Conservation (phyloP, 1,140 invertebrate genomes). For the Zaprionus ghesquierei region DNA sequence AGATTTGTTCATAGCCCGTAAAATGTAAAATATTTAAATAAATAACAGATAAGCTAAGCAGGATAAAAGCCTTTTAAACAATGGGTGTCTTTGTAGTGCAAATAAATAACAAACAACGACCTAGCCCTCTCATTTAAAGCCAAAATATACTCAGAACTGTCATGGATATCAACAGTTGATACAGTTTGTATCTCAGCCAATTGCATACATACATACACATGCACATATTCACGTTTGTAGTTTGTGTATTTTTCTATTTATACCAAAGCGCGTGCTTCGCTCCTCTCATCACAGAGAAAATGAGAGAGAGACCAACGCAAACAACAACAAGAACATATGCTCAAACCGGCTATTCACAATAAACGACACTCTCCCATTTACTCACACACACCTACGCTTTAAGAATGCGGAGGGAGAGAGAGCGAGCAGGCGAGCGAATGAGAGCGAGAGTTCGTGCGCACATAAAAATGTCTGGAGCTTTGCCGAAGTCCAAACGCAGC, state of each 20-base stretch:
- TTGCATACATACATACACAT: constrained; percentile 1
- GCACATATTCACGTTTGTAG: background rate
- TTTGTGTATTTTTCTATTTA: constrained; percentile 29
- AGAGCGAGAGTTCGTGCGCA: constrained; percentile 24
- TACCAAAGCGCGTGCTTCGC: constrained; percentile 26
- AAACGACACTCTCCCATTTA: constrained; percentile 7
- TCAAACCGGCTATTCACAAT: constrained; percentile 46
- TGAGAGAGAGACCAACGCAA: background rate
- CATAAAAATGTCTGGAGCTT: constrained; percentile 54
- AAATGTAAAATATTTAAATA: too few species aligned
- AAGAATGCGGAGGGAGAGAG: background rate
- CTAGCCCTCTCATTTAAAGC: background rate
- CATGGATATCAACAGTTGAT: constrained; percentile 37
- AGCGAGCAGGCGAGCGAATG: constrained; percentile 1
- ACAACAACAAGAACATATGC: constrained; percentile 22
- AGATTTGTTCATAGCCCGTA: too few species aligned
- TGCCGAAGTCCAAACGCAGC: constrained; percentile 39
- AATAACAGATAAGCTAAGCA: too few species aligned
- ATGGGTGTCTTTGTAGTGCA: too few species aligned
- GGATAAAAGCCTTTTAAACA: background rate
- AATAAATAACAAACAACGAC: background rate
- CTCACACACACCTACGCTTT: background rate
- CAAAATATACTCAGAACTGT: background rate
- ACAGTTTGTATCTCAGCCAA: constrained; percentile 20
- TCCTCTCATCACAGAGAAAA: background rate